Percentiles rank a stretch among this genome's conserved stretches.
Evolutionary conservation across 1,140 invertebrate species (phyloP).

Genomic region (Trichonephila inaurata): DNA sequence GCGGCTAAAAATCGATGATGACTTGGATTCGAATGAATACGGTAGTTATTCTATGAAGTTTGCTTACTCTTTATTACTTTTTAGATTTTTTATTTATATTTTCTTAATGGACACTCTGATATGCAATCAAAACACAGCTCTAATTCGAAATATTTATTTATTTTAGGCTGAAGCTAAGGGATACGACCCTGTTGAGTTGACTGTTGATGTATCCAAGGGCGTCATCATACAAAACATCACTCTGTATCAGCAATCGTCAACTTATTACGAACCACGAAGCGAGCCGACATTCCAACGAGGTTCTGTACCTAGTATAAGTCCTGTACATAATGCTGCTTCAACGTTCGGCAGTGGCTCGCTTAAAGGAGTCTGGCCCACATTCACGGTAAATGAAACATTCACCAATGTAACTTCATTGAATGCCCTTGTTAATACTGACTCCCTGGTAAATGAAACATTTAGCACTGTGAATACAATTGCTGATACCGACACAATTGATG

Average conservation of each 20-base stretch:
- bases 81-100: no score
- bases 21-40: no score
- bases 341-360: neutral
- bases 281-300: neutral
- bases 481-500: neutral
- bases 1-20: no score
- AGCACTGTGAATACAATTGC: neutral
- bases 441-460: neutral
- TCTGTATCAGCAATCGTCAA: constrained; percentile 29
- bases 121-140: no score
- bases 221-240: constrained; percentile 82
- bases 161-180: constrained; percentile 90
- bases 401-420: constrained; percentile 12
- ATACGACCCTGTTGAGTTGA: constrained; percentile 89
- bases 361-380: constrained; percentile 55
- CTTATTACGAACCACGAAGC: constrained; percentile 40
- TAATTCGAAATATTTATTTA: no score
- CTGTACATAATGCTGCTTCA: constrained; percentile 3
- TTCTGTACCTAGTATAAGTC: neutral
- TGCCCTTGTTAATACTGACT: neutral
- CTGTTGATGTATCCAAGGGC: constrained; percentile 91
- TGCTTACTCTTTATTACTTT: no score
- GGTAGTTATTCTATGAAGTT: no score
- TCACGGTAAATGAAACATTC: constrained; percentile 62
- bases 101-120: no score